These are phyloP conservation scores for Glossosoma conforme DNA, from an alignment of 1,140 invertebrate species.

Conservation along the genomic window DNA sequence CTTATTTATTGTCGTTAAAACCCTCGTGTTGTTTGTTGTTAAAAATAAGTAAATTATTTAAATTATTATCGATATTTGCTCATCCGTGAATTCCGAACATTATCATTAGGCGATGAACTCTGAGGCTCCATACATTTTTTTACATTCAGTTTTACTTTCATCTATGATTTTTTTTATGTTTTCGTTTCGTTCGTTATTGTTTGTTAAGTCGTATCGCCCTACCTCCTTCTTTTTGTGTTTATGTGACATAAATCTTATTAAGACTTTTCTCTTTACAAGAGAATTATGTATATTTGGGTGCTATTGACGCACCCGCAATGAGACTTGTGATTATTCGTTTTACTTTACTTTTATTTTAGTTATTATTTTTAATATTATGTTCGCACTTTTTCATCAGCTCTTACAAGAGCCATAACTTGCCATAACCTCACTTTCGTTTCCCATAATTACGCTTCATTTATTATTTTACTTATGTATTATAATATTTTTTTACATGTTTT, in stretches of 20 bases:
- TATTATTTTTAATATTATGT: conserved; percentile 27
- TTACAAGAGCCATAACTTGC: conserved; percentile 24
- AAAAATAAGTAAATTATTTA: conserved; percentile 26
- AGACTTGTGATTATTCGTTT: conserved; percentile 31
- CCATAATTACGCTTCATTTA: conserved; percentile 11
- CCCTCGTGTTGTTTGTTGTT: conserved; percentile 12
- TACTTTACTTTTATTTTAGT: conserved; percentile 24
- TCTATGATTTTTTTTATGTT: conserved; percentile 12
- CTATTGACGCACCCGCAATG: conserved; percentile 21
- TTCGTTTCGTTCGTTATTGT: conserved; percentile 21
- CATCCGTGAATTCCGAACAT: conserved; percentile 15
- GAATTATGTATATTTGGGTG: conserved; percentile 14
- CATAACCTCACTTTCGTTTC: conserved; percentile 21
- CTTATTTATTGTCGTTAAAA: conserved; percentile 12
- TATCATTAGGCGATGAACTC: conserved; percentile 18
- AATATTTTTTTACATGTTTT: conserved; percentile 9
- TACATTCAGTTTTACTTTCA: conserved; percentile 16
- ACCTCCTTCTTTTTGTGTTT: conserved; percentile 26
- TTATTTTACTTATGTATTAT: conserved; percentile 15
- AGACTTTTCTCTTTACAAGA: conserved; percentile 27
- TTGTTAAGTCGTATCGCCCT: conserved; percentile 26
- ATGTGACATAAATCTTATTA: conserved; percentile 15
- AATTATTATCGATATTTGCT: conserved; percentile 18
- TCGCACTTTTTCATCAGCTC: conserved; percentile 13
- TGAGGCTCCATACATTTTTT: conserved; percentile 14